Conservation (phyloP, 2,113 vertebrate genomes). For the Nicator chloris region DNA sequence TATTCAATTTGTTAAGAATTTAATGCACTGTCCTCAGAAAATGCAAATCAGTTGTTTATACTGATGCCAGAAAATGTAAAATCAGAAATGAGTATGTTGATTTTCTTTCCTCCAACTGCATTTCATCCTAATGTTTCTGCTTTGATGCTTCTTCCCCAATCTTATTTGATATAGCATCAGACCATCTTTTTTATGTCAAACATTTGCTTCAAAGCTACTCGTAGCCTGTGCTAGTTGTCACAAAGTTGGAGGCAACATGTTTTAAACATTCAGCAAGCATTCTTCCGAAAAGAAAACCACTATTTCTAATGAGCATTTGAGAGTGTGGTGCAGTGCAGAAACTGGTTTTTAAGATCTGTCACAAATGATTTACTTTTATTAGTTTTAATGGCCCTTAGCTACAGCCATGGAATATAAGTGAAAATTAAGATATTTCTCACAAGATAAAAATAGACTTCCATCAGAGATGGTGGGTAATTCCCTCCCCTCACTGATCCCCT, state of each 20-base stretch:
- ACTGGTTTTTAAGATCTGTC: slow-evolving; percentile 78
- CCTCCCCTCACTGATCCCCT: background rate
- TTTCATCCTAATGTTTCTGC: slow-evolving; percentile 51
- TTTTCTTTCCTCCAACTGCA: slow-evolving; percentile 44
- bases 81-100: slow-evolving; percentile 59
- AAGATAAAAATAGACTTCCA: slow-evolving; percentile 70
- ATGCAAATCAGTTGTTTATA: slow-evolving; percentile 67
- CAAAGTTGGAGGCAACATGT: slow-evolving; percentile 63
- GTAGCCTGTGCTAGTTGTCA: slow-evolving; percentile 67
- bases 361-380: slow-evolving; percentile 83
- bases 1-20: slow-evolving; percentile 20
- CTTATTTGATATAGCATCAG: slow-evolving; percentile 59
- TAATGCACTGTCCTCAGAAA: slow-evolving; percentile 16
- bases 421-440: slow-evolving; percentile 82
- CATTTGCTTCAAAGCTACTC: slow-evolving; percentile 68
- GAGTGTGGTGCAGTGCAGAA: slow-evolving; percentile 66
- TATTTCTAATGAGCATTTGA: slow-evolving; percentile 74
- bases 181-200: slow-evolving; percentile 71
- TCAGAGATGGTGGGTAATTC: background rate
- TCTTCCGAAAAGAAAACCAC: slow-evolving; percentile 69
- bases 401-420: slow-evolving; percentile 74
- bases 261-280: slow-evolving; percentile 73
- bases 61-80: slow-evolving; percentile 56
- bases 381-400: slow-evolving; percentile 79
- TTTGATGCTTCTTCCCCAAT: slow-evolving; percentile 50